These are phyloP conservation scores for Patella caerulea DNA, from an alignment of 2,888 invertebrate species.

Conservation along the genomic window DNA sequence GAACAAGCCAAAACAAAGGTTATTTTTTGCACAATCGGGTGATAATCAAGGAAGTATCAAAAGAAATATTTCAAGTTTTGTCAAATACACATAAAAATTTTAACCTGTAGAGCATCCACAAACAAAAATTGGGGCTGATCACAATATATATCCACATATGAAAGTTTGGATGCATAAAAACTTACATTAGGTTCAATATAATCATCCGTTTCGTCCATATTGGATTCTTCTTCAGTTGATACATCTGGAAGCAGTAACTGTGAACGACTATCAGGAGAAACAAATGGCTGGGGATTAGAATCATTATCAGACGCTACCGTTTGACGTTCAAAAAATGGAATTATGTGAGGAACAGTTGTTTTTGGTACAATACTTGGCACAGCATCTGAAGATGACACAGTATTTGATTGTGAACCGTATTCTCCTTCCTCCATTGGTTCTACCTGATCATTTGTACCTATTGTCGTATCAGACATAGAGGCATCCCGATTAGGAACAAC, in stretches of 20 bases:
- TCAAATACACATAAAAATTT: too few species aligned
- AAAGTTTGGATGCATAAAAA: too few species aligned
- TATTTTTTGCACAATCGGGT: too few species aligned
- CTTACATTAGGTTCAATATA: conserved; percentile 33
- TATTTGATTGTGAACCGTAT: conserved; percentile 11
- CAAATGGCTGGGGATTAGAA: conserved; percentile 2
- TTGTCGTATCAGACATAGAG: background rate
- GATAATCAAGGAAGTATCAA: too few species aligned
- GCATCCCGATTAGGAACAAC: background rate
- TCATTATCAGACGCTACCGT: background rate
- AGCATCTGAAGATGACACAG: background rate
- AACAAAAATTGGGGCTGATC: too few species aligned
- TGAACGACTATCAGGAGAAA: background rate
- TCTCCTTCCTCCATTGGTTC: conserved; percentile 5
- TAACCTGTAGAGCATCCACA: too few species aligned
- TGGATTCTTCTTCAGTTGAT: conserved; percentile 29
- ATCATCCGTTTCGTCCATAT: conserved; percentile 39
- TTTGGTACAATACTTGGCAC: background rate
- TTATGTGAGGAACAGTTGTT: background rate
- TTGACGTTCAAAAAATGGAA: conserved; percentile 9
- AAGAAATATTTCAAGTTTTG: too few species aligned
- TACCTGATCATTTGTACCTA: background rate
- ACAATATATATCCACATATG: too few species aligned
- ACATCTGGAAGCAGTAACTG: conserved; percentile 24
- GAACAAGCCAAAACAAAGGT: too few species aligned